These are phyloP conservation scores for Drosophila affinis DNA, from an alignment of 2,888 invertebrate species.

Conservation along the genomic window DNA sequence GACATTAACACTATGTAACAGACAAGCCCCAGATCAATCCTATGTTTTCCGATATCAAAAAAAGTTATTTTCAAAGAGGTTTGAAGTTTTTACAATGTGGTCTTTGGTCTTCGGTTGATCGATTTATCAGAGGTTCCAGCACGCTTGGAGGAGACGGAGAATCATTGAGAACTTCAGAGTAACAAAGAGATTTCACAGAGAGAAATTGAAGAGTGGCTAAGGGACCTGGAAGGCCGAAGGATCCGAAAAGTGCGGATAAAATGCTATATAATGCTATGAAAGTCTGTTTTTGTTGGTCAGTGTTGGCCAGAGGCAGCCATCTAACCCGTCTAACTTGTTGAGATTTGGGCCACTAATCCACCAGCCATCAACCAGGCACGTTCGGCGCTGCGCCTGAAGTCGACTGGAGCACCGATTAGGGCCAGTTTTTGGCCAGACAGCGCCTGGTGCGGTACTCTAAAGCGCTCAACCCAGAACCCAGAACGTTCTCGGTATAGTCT, in stretches of 20 bases:
- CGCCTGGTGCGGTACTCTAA: conserved; percentile 52
- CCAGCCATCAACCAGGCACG: conserved; percentile 64
- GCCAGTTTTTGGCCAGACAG: conserved; percentile 73
- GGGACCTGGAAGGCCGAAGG: no score
- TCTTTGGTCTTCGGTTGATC: no score
- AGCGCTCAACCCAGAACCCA: conserved; percentile 28
- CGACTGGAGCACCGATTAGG: conserved; percentile 39
- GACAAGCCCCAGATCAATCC: not conserved
- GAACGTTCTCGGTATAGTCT: not conserved
- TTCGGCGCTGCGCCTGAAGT: conserved; percentile 35
- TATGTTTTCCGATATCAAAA: no score
- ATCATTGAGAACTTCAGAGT: no score
- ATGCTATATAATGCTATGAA: not conserved
- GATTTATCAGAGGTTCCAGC: no score
- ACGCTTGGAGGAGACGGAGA: no score
- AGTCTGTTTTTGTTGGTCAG: not conserved
- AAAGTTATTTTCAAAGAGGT: no score
- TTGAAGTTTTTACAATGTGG: no score
- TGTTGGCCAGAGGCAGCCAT: not conserved
- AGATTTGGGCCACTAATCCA: conserved; percentile 66
- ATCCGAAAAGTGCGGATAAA: no score
- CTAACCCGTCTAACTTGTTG: conserved; percentile 73
- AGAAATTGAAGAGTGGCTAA: no score
- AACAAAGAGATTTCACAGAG: no score
- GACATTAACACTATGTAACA: not conserved